These are phyloP conservation scores for Genyomyrus donnyi DNA, from an alignment of 2,113 vertebrate species.

Conservation along the genomic window DNA sequence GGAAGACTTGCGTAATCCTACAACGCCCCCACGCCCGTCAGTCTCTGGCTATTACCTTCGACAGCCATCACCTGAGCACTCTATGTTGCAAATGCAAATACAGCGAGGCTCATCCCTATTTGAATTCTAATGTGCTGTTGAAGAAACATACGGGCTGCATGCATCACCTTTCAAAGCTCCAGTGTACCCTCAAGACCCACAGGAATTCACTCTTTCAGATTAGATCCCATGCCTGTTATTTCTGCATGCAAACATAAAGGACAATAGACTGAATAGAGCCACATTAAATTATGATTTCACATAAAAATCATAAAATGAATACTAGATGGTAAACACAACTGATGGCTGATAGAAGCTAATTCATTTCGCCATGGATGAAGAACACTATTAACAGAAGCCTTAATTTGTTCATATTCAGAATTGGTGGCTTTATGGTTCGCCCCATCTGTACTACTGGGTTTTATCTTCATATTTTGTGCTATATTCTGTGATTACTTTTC, in stretches of 20 bases:
- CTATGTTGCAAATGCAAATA: constrained; percentile 63
- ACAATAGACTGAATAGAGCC: neutral
- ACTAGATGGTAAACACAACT: neutral
- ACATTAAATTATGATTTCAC: neutral
- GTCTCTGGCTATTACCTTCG: constrained; percentile 65
- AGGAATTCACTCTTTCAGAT: neutral
- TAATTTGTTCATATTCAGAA: neutral
- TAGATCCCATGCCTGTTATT: neutral
- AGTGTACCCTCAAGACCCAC: neutral
- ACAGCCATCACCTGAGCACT: constrained; percentile 61
- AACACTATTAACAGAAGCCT: neutral
- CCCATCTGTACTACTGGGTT: neutral
- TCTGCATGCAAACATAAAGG: neutral
- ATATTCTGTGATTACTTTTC: neutral
- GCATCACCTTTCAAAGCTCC: constrained; percentile 7
- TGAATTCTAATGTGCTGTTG: constrained; percentile 49
- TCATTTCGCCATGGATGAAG: neutral
- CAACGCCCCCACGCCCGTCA: constrained; percentile 54
- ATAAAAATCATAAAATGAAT: neutral
- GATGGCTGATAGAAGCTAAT: neutral
- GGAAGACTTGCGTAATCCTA: constrained; percentile 45
- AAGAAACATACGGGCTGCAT: constrained; percentile 32
- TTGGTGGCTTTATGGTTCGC: neutral
- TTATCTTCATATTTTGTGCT: neutral
- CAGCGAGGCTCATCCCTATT: constrained; percentile 43